These are phyloP conservation scores for Dioctria rufipes DNA, from an alignment of 2,888 invertebrate species.

Conservation along the genomic window DNA sequence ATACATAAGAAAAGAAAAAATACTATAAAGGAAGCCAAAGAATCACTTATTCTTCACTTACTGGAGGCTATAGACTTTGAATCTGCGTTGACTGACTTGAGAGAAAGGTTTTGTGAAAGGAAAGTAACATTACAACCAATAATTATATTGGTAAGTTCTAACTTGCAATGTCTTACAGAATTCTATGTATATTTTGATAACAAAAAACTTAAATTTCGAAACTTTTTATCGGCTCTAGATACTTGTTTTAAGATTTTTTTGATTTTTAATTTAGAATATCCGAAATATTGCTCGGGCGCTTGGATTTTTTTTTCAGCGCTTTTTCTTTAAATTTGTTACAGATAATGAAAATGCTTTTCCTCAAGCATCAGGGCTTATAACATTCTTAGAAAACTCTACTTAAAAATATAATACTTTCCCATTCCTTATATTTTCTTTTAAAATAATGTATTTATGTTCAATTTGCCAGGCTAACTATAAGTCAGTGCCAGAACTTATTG, in stretches of 20 bases:
- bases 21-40: constrained; percentile 10
- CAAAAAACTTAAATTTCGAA: neutral
- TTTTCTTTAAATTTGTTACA: neutral
- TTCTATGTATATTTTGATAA: constrained; percentile 9
- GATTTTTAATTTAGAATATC: constrained; percentile 17
- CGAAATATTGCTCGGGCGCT: neutral
- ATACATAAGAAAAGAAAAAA: neutral
- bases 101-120: neutral
- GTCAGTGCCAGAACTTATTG: neutral
- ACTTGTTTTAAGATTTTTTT: constrained; percentile 10
- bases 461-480: neutral
- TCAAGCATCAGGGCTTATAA: constrained; percentile 16
- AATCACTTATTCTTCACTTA: neutral
- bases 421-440: neutral
- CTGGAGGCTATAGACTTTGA: neutral
- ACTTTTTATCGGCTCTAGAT: constrained; percentile 3
- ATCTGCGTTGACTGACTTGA: neutral
- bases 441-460: constrained; percentile 4
- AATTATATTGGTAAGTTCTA: constrained; percentile 1
- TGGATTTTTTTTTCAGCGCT: constrained; percentile 12
- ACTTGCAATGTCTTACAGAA: neutral
- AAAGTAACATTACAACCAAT: constrained; percentile 12
- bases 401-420: neutral
- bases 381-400: neutral
- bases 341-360: constrained; percentile 8